These are phyloP conservation scores for Varroa destructor DNA, from an alignment of 1,140 invertebrate genomes.

Conservation along the genomic window DNA sequence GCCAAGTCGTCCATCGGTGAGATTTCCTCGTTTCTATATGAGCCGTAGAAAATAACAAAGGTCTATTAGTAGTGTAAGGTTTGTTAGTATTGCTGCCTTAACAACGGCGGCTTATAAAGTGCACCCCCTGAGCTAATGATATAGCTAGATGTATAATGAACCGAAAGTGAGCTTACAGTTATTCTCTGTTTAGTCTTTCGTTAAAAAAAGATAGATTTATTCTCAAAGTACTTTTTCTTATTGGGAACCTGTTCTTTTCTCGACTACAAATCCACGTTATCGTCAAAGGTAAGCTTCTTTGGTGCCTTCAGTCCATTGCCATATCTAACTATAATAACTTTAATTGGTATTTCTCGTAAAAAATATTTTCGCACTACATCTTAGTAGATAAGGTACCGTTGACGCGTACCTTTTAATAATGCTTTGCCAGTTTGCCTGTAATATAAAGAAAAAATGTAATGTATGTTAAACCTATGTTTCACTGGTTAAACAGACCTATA, in stretches of 20 bases:
- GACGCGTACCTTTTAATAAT: constrained; percentile 11
- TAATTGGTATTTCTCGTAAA: no score
- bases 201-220: no score
- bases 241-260: no score
- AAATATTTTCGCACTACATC: no score
- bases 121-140: not conserved
- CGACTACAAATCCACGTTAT: no score
- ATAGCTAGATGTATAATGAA: not conserved
- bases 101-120: not conserved
- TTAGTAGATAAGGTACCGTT: no score
- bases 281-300: no score
- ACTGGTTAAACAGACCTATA: no score
- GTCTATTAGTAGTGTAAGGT: not conserved
- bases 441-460: not conserved
- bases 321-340: no score
- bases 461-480: not conserved
- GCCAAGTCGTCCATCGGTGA: constrained; percentile 85
- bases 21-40: constrained; percentile 45
- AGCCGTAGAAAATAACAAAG: not conserved
- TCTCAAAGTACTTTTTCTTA: no score
- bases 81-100: not conserved
- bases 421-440: constrained; percentile 21
- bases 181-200: no score
- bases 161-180: not conserved
- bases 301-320: no score